These are phyloP conservation scores for Pseudomugil tenellus DNA, from an alignment of 2,797 vertebrate species.

Conservation along the genomic window DNA sequence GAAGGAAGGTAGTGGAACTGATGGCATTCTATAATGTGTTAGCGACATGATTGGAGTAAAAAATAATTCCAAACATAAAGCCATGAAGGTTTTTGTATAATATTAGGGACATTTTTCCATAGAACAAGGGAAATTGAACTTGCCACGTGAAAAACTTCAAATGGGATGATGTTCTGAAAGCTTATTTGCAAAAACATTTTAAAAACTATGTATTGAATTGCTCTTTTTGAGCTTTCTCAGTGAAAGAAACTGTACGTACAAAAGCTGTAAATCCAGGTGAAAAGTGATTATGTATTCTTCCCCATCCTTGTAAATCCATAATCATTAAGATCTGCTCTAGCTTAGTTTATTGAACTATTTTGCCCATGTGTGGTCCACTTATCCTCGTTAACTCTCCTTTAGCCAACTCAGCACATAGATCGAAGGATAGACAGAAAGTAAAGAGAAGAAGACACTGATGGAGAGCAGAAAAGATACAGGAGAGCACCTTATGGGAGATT, in stretches of 20 bases:
- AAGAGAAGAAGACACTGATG: slow-evolving; percentile 53
- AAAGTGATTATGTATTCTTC: slow-evolving; percentile 76
- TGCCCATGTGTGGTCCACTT: slow-evolving; percentile 82
- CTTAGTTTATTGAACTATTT: slow-evolving; percentile 85
- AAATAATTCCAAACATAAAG: slow-evolving; percentile 69
- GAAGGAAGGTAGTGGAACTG: slow-evolving; percentile 83
- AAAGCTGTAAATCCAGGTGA: slow-evolving; percentile 61
- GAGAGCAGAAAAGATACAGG: slow-evolving; percentile 35
- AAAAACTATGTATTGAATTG: slow-evolving; percentile 30
- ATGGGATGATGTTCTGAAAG: slow-evolving; percentile 27
- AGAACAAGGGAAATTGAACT: slow-evolving; percentile 35
- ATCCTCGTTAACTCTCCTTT: slow-evolving; percentile 84
- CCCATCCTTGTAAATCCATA: slow-evolving; percentile 83
- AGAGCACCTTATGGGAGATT: slow-evolving; percentile 59
- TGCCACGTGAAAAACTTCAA: slow-evolving; percentile 23
- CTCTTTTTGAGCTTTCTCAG: slow-evolving; percentile 25
- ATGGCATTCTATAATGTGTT: slow-evolving; percentile 81
- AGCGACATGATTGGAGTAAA: slow-evolving; percentile 67
- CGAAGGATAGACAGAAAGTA: slow-evolving; percentile 66
- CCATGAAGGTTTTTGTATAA: slow-evolving; percentile 59
- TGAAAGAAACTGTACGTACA: slow-evolving; percentile 37
- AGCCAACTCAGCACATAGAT: slow-evolving; percentile 81
- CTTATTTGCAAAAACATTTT: slow-evolving; percentile 26
- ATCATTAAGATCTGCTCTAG: slow-evolving; percentile 86
- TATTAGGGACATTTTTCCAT: slow-evolving; percentile 53